Conservation (phyloP, 2,113 vertebrate species). For the Mobula birostris region DNA sequence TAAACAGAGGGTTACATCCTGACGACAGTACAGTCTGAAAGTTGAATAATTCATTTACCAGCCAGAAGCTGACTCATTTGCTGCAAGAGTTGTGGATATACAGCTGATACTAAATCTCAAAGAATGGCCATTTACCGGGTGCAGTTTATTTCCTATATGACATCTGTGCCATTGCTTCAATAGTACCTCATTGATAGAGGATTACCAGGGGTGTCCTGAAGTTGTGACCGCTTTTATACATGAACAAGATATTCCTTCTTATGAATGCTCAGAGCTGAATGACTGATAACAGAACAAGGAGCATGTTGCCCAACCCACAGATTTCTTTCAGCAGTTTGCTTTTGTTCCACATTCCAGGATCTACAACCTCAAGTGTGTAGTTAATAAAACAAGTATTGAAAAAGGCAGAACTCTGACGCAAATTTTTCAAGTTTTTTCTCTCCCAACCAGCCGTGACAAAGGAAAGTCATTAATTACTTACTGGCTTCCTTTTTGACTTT, state of each 20-base stretch:
- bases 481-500: slow-evolving; percentile 74
- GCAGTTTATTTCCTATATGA: background rate
- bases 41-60: background rate
- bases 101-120: background rate
- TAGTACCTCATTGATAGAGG: background rate
- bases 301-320: no score
- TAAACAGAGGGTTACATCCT: background rate
- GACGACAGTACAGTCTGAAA: background rate
- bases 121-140: background rate
- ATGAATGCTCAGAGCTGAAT: background rate
- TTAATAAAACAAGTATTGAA: background rate
- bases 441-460: background rate
- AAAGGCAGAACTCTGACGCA: background rate
- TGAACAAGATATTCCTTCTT: background rate
- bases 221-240: background rate
- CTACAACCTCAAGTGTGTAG: background rate
- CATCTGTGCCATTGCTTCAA: background rate
- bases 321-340: no score
- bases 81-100: background rate
- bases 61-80: background rate
- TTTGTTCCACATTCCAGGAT: no score
- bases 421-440: background rate
- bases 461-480: slow-evolving; percentile 51
- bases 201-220: background rate
- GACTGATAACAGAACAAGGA: background rate